These are phyloP conservation scores for Hippolais icterina DNA, from an alignment of 2,113 vertebrate genomes.

Conservation along the genomic window DNA sequence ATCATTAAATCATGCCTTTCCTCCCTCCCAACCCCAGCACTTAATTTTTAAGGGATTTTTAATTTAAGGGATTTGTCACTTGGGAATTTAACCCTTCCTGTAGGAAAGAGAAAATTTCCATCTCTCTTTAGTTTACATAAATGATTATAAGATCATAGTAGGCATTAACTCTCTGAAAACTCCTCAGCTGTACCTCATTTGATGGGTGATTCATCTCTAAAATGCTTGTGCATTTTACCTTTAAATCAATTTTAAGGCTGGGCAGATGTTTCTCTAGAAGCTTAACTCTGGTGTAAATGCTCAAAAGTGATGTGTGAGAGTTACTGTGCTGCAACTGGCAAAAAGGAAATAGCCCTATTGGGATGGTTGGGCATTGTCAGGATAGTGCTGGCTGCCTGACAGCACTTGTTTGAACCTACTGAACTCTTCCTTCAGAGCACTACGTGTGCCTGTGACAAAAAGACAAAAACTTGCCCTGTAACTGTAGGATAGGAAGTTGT, in stretches of 20 bases:
- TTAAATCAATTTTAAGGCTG: neutral
- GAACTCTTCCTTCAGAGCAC: neutral
- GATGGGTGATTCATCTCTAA: neutral
- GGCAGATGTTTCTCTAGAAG: neutral
- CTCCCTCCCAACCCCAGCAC: neutral
- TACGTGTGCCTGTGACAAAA: neutral
- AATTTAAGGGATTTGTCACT: neutral
- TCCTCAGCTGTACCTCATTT: neutral
- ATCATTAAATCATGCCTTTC: constrained; percentile 27
- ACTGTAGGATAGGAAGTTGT: neutral
- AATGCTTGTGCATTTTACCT: neutral
- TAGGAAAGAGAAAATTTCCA: neutral
- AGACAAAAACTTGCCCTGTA: neutral
- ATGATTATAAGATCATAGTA: neutral
- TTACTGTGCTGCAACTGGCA: neutral
- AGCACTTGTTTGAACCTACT: neutral
- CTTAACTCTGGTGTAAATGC: neutral
- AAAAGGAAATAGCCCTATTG: neutral
- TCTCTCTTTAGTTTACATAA: neutral
- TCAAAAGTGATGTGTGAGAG: neutral
- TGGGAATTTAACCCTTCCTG: constrained; percentile 24
- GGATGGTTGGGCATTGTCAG: neutral
- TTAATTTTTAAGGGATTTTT: constrained; percentile 17
- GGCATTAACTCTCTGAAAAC: neutral
- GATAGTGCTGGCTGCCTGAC: neutral